A percentile compares a stretch with the other conserved stretches of the same genome.
Conservation (phyloP, 2,113 vertebrate species). For the Colossoma macropomum region DNA sequence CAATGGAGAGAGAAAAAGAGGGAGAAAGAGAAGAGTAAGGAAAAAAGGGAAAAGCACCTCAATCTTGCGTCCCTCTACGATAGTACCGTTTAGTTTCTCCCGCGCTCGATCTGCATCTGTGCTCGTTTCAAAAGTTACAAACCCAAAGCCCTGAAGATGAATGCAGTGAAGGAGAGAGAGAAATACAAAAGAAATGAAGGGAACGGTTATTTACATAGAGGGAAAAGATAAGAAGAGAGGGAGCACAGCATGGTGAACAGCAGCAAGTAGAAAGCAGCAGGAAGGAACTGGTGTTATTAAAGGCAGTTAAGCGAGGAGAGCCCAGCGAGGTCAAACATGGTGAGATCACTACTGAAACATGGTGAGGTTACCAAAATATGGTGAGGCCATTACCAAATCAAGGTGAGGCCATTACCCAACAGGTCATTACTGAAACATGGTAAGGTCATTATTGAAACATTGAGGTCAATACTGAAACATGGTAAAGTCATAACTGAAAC, state of each 20-base stretch:
- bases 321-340: background rate
- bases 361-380: background rate
- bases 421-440: background rate
- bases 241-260: background rate
- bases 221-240: background rate
- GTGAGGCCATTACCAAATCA: background rate
- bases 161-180: constrained; percentile 54
- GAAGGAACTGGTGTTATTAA: constrained; percentile 49
- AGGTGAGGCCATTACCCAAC: background rate
- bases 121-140: constrained; percentile 99
- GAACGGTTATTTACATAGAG: background rate
- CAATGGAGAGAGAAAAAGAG: constrained; percentile 7
- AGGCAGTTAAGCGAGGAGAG: background rate
- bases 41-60: constrained; percentile 86
- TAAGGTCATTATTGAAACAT: background rate
- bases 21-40: constrained; percentile 6
- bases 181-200: constrained; percentile 9
- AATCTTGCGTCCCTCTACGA: constrained; percentile 99
- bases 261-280: constrained; percentile 31
- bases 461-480: background rate
- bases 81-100: constrained; percentile 99
- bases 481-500: background rate
- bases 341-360: background rate
- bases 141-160: constrained; percentile 81
- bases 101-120: constrained; percentile 96